These are phyloP conservation scores for Penaeus monodon DNA, from an alignment of 2,888 invertebrate genomes.

Conservation along the genomic window DNA sequence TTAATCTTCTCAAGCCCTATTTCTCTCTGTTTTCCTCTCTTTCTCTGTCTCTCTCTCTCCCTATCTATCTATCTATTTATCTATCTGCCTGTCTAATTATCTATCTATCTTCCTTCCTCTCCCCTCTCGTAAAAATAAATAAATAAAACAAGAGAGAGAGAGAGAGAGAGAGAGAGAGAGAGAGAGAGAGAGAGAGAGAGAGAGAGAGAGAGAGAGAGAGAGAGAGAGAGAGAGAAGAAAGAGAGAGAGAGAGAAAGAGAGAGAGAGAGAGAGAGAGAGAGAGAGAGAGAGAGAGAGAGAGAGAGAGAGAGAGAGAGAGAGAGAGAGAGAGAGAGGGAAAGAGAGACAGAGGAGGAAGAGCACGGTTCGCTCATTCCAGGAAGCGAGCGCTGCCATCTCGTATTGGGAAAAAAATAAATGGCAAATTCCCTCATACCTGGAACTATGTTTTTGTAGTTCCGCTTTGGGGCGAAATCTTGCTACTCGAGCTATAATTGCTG, in stretches of 20 bases:
- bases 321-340: not conserved
- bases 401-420: not conserved
- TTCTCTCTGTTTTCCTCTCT: no score
- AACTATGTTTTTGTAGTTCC: no score
- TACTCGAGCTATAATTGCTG: no score
- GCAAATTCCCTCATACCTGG: not conserved
- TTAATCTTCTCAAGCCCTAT: no score
- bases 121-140: not conserved
- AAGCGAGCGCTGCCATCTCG: not conserved
- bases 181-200: constrained; percentile 2
- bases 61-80: no score
- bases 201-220: not conserved
- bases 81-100: no score
- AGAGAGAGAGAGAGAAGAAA: not conserved
- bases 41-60: no score
- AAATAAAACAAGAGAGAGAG: not conserved
- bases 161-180: constrained; percentile 2
- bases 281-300: not conserved
- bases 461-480: no score
- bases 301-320: not conserved
- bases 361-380: not conserved
- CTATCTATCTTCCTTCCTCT: not conserved
- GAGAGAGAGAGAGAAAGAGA: not conserved
- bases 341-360: not conserved
- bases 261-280: not conserved